Evolutionary conservation across 2,797 vertebrate species (phyloP), one percentile per base, ranked within the genome.

Genomic region (Synanceia verrucosa): DNA sequence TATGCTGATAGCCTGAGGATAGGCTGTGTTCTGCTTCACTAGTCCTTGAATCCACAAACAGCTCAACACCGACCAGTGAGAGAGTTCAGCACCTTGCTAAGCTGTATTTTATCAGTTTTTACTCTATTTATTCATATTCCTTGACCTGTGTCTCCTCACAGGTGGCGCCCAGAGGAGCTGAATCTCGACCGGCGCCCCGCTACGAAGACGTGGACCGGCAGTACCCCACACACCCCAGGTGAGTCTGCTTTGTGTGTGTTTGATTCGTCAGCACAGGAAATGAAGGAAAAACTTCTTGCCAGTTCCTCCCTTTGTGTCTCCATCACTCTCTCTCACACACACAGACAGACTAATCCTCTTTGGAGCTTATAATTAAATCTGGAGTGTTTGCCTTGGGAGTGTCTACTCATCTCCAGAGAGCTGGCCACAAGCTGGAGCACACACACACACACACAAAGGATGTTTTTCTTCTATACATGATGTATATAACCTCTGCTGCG

Each of bases 221-320:
- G 58, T 95, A 96, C 24, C 86, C 93, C 6, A 91, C 95, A 10
- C 90, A 95, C 52, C 93, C 95, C 91, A 97, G 96, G 96, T 99
- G 94, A 88, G 86, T 58, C 59, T 6, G 0, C 5, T 26, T 91
- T 95, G 92, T 28, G 12, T 68, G 56, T 28, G 50, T 19, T 9
- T 64, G 94, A 16, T 41, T 70, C 57, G 26, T 70, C 16, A 47
- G 13, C 55, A 58, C 50, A 72, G 78, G 74, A 79, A 81, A 78
- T 70, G 34, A 81, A 65, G 26, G 79, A 74, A 71, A 63, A 68
- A 82, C 66, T 81, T 81, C 67, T 63, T 37, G 28, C 82, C 74
- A 73, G 74, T 86, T 66, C 75, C 34, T 85, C 64, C 44, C 68
- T 86, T 85, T 89, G 68, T 88, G 75, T 85, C 59, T 70, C 63